Evolutionary conservation across 2,888 invertebrate species (phyloP).

Genomic region (Pomacea canaliculata): DNA sequence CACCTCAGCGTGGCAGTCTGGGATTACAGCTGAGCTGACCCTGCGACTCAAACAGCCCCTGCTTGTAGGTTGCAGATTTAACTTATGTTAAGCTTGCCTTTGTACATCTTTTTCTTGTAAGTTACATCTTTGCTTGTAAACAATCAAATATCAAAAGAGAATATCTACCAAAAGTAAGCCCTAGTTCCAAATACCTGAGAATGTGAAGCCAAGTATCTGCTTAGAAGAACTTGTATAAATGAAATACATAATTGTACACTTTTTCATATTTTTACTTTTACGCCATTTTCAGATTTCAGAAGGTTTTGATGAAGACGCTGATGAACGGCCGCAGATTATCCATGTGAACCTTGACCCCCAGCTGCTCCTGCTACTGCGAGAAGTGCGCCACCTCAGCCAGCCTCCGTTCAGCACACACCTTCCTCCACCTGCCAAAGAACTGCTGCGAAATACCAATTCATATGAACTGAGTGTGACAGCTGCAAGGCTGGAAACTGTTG

Average conservation of each 20-base stretch:
- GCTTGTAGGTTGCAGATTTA: constrained; percentile 49
- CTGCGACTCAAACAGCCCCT: constrained; percentile 66
- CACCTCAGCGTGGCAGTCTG: constrained; percentile 59
- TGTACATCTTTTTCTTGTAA: too few species aligned
- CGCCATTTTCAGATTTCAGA: constrained; percentile 58
- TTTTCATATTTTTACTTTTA: too few species aligned
- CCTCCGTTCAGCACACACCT: constrained; percentile 64
- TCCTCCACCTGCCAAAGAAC: constrained; percentile 61
- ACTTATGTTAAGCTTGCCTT: too few species aligned
- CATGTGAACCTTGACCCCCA: constrained; percentile 68
- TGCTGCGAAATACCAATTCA: constrained; percentile 63
- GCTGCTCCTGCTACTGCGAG: constrained; percentile 64
- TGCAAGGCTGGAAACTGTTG: constrained; percentile 67
- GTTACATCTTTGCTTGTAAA: too few species aligned
- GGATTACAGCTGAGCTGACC: constrained; percentile 62
- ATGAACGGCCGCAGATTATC: constrained; percentile 62
- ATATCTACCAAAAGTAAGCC: too few species aligned
- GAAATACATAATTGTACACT: too few species aligned
- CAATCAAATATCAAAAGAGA: too few species aligned
- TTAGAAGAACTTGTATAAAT: too few species aligned
- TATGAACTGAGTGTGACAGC: constrained; percentile 62
- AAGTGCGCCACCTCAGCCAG: constrained; percentile 65
- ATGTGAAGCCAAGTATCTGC: too few species aligned
- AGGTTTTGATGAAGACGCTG: constrained; percentile 66
- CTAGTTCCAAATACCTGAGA: too few species aligned